Base-by-base conservation (phyloP, 1,140 invertebrate genomes). In the Zaprionus inermis region DNA sequence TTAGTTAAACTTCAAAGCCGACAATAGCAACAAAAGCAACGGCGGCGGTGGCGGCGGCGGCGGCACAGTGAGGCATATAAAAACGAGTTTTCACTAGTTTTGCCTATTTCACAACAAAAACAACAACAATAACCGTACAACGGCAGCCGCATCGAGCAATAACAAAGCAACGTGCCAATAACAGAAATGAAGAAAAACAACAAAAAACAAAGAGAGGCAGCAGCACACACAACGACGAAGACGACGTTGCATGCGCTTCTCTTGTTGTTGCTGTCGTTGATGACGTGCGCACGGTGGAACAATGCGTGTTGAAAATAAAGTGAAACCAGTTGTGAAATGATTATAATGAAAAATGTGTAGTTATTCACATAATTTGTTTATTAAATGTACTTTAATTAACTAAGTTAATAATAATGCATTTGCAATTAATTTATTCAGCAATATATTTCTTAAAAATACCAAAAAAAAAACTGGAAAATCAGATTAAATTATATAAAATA, bases 41-140 rank as follows among this genome's bases (percentile, higher is more conserved):
- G 24, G 24, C 24, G 24, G 24, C 24, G 22, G 22, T 4, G 22
- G 4, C 22, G 22, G 22, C 22, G 24, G 24, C 24, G 24, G 24
- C n/a, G 72, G 72, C 28, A 5, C 54, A 69, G 34, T 20, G 36
- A 38, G 54, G 60, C 56, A 77, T 72, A 56, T 52, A 36, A 58
- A 88, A 88, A 88, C 84, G 52, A 89, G 83, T 88, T 88, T 89
- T 88, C 80, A 88, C 83, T 88, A 89, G 84, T 84, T 86, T 89
- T 88, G 80, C 83, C 83, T 83, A 88, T 83, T 88, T 83, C 72
- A 83, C 84, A 86, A 78, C 60, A 68, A 51, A 41, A 56, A 41
- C 57, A 58, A 38, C 41, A 54, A 24, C 60, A 66, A 79, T 20
- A 72, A 73, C 24, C 24, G 24, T 28, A 28, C 24, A 28, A 28